phyloP scores from a whole-genome alignment of 2,113 vertebrate genomes.

The Miniopterus natalensis region DNA sequence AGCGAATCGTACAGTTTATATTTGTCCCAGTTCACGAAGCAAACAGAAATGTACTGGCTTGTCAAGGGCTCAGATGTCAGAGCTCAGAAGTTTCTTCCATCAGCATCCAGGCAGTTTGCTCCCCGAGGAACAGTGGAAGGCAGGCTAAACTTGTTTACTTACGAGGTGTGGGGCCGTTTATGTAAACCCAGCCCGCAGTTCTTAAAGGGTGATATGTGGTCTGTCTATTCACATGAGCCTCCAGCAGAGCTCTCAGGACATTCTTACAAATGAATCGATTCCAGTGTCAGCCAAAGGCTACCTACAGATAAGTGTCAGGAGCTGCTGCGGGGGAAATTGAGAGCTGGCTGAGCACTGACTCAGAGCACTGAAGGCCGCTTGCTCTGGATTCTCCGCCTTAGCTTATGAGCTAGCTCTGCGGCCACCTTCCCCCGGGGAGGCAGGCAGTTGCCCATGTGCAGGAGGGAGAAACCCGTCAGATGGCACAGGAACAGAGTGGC shows the following conservation, averaged over 20 bases:
- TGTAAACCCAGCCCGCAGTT: background rate
- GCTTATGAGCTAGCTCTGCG: background rate
- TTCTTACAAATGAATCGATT: constrained; percentile 55
- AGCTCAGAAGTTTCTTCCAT: constrained; percentile 18
- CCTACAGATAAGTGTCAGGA: background rate
- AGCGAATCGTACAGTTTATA: background rate
- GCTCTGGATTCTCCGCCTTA: background rate
- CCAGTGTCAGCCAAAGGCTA: background rate
- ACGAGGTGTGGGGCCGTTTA: background rate
- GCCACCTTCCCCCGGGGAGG: background rate
- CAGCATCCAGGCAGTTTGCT: background rate
- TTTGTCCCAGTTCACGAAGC: background rate
- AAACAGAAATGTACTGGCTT: constrained; percentile 32
- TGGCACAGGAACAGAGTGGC: background rate
- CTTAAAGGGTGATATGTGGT: constrained; percentile 7
- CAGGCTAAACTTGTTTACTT: constrained; percentile 16
- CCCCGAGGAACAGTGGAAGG: background rate
- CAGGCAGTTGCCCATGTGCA: background rate
- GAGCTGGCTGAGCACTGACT: background rate
- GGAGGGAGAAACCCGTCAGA: constrained; percentile 58
- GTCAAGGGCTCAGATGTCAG: constrained; percentile 10
- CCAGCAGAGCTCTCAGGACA: background rate
- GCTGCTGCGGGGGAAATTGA: background rate
- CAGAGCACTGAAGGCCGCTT: background rate
- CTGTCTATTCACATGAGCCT: constrained; percentile 61